A percentile compares a stretch with the other conserved stretches of the same genome.
Evolutionary conservation across 1,140 invertebrate genomes (phyloP).

Genomic region (Euura lappo): DNA sequence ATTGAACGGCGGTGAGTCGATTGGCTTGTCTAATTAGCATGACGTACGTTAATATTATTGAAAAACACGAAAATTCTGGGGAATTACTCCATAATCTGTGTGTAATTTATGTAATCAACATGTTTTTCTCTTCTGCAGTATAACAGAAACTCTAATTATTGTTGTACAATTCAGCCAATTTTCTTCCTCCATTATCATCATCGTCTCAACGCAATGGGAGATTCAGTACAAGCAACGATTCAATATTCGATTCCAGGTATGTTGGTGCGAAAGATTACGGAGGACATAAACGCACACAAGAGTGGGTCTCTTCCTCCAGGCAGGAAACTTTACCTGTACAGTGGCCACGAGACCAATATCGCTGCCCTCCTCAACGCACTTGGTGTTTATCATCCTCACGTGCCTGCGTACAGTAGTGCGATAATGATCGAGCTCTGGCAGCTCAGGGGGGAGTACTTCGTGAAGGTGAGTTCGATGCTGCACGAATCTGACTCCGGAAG

Average conservation of each 20-base stretch:
- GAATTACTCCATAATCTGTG: no score
- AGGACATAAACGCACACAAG: slow-evolving; percentile 48
- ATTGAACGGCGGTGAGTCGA: slow-evolving; percentile 51
- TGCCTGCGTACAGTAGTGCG: slow-evolving; percentile 21
- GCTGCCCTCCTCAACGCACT: slow-evolving; percentile 67
- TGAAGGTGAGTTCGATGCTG: slow-evolving; percentile 20
- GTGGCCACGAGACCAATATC: slow-evolving; percentile 73
- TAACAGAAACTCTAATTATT: no score
- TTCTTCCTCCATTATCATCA: no score
- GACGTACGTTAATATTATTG: no score
- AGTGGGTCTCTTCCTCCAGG: slow-evolving; percentile 34
- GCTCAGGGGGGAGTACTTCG: slow-evolving; percentile 20
- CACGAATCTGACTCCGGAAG: no score
- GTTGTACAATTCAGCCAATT: no score
- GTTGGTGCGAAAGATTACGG: slow-evolving; percentile 61
- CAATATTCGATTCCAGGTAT: slow-evolving; percentile 47
- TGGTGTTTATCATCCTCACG: slow-evolving; percentile 63
- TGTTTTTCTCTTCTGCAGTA: no score
- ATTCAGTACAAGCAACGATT: no score
- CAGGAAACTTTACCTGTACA: slow-evolving; percentile 26
- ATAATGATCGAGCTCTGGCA: slow-evolving; percentile 26
- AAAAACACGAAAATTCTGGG: no score
- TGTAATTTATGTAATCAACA: no score
- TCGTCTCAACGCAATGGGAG: no score
- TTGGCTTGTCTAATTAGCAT: no score